Evolutionary conservation across 2,113 vertebrate species (phyloP).

Genomic region (Pica pica): DNA sequence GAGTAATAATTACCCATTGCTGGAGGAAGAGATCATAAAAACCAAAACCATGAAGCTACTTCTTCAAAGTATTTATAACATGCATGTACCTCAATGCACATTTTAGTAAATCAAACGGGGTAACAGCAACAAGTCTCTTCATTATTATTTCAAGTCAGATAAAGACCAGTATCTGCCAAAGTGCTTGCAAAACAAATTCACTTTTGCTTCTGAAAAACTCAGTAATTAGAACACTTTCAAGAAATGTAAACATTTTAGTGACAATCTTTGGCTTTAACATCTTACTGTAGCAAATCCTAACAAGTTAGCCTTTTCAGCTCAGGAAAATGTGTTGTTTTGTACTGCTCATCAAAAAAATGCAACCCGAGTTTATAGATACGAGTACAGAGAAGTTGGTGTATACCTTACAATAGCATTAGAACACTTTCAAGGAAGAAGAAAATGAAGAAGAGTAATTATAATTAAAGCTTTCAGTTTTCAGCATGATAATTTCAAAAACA

Average conservation of each 20-base stretch:
- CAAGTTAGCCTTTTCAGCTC: not conserved
- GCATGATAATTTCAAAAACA: constrained; percentile 52
- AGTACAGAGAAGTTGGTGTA: not conserved
- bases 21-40: not conserved
- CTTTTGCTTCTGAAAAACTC: not conserved
- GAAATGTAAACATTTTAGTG: not conserved
- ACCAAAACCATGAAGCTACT: not conserved
- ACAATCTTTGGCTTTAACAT: not conserved
- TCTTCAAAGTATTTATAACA: not conserved
- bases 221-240: not conserved
- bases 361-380: not conserved
- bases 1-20: not conserved
- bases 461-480: constrained; percentile 59
- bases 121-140: not conserved
- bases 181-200: not conserved
- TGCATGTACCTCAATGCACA: not conserved
- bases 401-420: constrained; percentile 15
- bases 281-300: not conserved
- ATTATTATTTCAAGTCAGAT: not conserved
- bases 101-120: not conserved
- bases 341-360: not conserved
- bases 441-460: constrained; percentile 45
- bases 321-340: not conserved
- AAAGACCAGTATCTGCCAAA: not conserved
- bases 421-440: constrained; percentile 39